These are phyloP conservation scores for Gorsachius magnificus DNA, from an alignment of 2,797 vertebrate genomes.

Conservation along the genomic window DNA sequence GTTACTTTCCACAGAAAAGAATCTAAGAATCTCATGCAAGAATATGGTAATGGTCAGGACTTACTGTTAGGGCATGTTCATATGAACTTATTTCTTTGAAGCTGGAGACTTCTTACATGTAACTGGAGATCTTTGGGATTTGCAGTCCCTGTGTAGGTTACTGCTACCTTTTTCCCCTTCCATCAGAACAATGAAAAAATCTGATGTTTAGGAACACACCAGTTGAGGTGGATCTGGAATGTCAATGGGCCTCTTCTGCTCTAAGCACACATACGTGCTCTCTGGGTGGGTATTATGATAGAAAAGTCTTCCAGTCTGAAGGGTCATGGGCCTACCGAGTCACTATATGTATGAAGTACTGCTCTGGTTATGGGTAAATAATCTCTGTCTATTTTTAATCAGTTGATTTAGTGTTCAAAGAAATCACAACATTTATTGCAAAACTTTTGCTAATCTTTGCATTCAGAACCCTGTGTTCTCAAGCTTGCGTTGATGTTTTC, in stretches of 20 bases:
- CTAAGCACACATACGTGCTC: fast-evolving
- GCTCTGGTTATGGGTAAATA: neutral
- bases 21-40: neutral
- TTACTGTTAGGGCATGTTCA: neutral
- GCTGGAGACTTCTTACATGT: neutral
- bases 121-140: neutral
- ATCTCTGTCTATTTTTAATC: neutral
- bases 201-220: neutral
- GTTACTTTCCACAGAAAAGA: neutral
- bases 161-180: neutral
- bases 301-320: neutral
- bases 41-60: neutral
- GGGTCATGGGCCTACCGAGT: neutral
- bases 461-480: neutral
- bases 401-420: neutral
- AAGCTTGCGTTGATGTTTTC: neutral
- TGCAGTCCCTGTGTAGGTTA: neutral
- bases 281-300: neutral
- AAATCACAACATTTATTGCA: neutral
- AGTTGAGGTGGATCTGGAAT: neutral
- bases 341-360: neutral
- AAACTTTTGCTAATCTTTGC: neutral
- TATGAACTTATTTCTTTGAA: neutral
- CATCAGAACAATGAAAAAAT: neutral
- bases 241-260: neutral